phyloP scores from a whole-genome alignment of 2,888 invertebrate species.

The Eristalis intricaria region DNA sequence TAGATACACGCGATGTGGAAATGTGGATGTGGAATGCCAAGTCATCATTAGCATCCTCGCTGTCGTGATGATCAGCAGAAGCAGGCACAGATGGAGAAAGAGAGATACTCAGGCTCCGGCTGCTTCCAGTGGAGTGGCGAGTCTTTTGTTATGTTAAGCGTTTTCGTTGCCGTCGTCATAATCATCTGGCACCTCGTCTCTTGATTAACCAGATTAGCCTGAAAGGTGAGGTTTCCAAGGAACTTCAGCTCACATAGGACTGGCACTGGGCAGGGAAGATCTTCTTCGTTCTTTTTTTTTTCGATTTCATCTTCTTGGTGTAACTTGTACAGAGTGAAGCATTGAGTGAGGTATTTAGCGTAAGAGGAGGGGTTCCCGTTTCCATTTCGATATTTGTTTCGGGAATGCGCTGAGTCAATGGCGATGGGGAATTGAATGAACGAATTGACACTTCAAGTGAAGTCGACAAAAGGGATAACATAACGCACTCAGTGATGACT shows the following conservation, averaged over 20 bases:
- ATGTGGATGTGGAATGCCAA: slow-evolving; percentile 60
- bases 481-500: not conserved
- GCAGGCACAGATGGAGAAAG: slow-evolving; percentile 17
- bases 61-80: slow-evolving; percentile 69
- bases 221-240: slow-evolving; percentile 66
- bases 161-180: slow-evolving; percentile 67
- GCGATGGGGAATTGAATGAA: slow-evolving; percentile 29
- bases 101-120: slow-evolving; percentile 9
- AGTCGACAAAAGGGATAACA: slow-evolving; percentile 32
- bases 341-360: slow-evolving; percentile 64
- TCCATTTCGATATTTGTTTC: not conserved
- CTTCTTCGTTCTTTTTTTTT: not conserved
- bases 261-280: slow-evolving; percentile 11
- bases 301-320: not conserved
- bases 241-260: slow-evolving; percentile 28
- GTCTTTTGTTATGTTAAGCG: slow-evolving; percentile 72
- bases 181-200: slow-evolving; percentile 67
- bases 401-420: slow-evolving; percentile 64
- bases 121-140: slow-evolving; percentile 55
- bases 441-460: slow-evolving; percentile 57
- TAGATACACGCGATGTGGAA: slow-evolving; percentile 47
- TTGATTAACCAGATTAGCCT: slow-evolving; percentile 71
- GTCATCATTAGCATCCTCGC: slow-evolving; percentile 70
- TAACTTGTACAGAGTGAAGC: not conserved
- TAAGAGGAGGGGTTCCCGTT: slow-evolving; percentile 32